phyloP scores from a whole-genome alignment of 2,888 invertebrate species.

The Drosophila fulvimacula region DNA sequence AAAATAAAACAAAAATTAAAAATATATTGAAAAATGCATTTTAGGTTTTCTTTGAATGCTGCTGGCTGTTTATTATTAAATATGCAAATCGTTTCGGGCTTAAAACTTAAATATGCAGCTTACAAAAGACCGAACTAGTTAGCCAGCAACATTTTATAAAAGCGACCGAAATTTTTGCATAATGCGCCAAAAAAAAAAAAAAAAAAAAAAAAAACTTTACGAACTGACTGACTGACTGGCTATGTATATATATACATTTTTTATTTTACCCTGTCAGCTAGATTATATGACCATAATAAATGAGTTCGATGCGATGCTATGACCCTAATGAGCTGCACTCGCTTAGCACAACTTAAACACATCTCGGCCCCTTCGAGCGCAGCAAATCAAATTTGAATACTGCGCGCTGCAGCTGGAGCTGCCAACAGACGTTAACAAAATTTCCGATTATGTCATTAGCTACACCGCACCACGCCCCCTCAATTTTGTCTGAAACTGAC shows the following conservation, averaged over 20 bases:
- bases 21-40: constrained; percentile 26
- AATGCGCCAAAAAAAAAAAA: constrained; percentile 36
- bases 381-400: constrained; percentile 48
- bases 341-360: constrained; percentile 15
- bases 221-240: neutral
- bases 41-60: constrained; percentile 25
- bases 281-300: constrained; percentile 61
- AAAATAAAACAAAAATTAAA: neutral
- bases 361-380: constrained; percentile 9
- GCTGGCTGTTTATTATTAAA: constrained; percentile 47
- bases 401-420: constrained; percentile 34
- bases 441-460: constrained; percentile 51
- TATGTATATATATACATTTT: neutral
- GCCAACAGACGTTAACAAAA: constrained; percentile 44
- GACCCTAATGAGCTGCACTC: constrained; percentile 62
- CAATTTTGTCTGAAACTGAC: constrained; percentile 55
- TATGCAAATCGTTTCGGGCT: constrained; percentile 68
- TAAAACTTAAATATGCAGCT: constrained; percentile 69
- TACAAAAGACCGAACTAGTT: constrained; percentile 57
- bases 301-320: constrained; percentile 37
- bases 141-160: constrained; percentile 41
- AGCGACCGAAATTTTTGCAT: constrained; percentile 41
- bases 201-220: too few relatives aligned
- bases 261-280: constrained; percentile 26
- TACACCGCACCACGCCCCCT: neutral